Evolutionary conservation across 2,888 invertebrate genomes (phyloP).

Genomic region (Drosophila niveifrons): DNA sequence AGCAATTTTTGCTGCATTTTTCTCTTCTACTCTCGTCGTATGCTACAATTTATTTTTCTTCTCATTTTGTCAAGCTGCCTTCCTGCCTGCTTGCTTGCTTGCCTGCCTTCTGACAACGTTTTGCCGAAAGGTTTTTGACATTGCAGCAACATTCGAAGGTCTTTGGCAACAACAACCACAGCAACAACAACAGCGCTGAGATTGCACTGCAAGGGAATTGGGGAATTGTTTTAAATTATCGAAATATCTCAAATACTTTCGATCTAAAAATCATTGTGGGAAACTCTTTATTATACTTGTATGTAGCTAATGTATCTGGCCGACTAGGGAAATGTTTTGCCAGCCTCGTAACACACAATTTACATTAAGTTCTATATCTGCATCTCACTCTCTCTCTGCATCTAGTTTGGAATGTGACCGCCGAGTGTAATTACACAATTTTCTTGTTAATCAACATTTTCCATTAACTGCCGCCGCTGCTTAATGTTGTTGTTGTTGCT

Average conservation of each 20-base stretch:
- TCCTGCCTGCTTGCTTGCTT: too few species aligned
- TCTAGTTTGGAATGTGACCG: slow-evolving; percentile 31
- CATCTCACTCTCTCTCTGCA: background rate
- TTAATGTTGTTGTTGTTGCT: slow-evolving; percentile 5
- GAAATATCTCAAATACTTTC: slow-evolving; percentile 17
- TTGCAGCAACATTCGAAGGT: slow-evolving; percentile 60
- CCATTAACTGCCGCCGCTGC: slow-evolving; percentile 48
- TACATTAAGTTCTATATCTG: slow-evolving; percentile 23
- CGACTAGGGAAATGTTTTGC: slow-evolving; percentile 2
- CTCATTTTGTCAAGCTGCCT: slow-evolving; percentile 58
- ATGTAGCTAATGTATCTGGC: background rate
- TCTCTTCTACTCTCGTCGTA: slow-evolving; percentile 47
- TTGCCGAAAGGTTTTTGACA: slow-evolving; percentile 66
- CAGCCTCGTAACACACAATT: slow-evolving; percentile 20
- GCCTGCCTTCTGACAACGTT: slow-evolving; percentile 32
- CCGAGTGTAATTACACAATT: slow-evolving; percentile 41
- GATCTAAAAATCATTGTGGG: background rate
- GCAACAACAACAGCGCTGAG: slow-evolving; percentile 8
- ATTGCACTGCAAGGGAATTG: slow-evolving; percentile 20
- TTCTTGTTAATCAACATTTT: slow-evolving; percentile 42
- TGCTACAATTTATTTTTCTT: slow-evolving; percentile 64
- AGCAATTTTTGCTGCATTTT: slow-evolving; percentile 61
- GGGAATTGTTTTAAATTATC: slow-evolving; percentile 8
- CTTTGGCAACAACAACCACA: slow-evolving; percentile 51
- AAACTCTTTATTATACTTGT: slow-evolving; percentile 1